These are phyloP conservation scores for Nephrotoma flavescens DNA, from an alignment of 2,888 invertebrate species.

Conservation along the genomic window DNA sequence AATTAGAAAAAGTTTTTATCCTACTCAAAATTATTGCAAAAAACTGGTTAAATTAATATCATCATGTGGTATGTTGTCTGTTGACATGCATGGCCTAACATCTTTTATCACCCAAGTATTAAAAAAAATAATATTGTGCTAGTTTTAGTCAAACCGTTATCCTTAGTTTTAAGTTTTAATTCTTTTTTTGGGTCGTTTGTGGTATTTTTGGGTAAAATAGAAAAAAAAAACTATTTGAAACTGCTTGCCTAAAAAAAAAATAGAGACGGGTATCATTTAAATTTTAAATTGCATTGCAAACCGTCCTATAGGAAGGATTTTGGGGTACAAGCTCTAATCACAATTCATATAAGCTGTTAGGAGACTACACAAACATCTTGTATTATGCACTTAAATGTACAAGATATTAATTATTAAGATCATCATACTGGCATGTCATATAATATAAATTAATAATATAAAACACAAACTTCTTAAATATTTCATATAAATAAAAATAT, in stretches of 20 bases:
- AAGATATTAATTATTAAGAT: background rate
- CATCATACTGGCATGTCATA: background rate
- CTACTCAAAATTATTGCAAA: too few relatives aligned
- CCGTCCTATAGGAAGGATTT: too few relatives aligned
- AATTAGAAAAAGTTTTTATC: too few relatives aligned
- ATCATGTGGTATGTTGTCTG: background rate
- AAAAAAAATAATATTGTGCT: background rate
- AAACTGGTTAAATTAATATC: background rate
- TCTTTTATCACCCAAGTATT: background rate
- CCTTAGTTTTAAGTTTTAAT: background rate
- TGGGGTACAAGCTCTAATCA: background rate
- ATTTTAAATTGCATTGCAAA: too few relatives aligned
- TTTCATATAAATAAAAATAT: background rate
- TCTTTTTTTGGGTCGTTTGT: background rate
- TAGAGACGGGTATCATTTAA: too few relatives aligned
- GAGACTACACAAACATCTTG: background rate
- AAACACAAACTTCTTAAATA: background rate
- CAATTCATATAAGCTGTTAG: background rate
- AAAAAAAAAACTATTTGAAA: too few relatives aligned
- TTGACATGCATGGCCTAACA: background rate
- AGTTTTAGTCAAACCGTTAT: background rate
- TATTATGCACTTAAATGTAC: background rate
- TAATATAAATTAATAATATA: too few relatives aligned
- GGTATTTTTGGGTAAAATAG: background rate
- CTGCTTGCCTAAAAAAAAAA: too few relatives aligned